Evolutionary conservation across 53 echinoderm and acorn worm species (phyloP), one percentile per base, ranked within the genome.

Genomic region (Antedon mediterranea): DNA sequence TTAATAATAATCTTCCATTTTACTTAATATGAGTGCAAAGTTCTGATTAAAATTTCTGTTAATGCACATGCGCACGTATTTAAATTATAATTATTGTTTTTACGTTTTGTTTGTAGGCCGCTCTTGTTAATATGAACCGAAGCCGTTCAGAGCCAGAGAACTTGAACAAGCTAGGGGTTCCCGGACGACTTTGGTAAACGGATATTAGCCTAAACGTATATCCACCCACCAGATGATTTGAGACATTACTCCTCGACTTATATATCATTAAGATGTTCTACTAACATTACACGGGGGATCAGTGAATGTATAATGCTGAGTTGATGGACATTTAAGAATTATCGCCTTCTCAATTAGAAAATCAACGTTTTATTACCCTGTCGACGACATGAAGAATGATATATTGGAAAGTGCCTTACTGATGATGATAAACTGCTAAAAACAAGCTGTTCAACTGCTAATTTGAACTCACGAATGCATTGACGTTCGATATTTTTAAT

Each of bases 71-170:
- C n/a, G n/a, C 37, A 37, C 29, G 33, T 33, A 30, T 5, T 31
- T 23, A 23, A 29, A 28, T 30, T 31, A 1, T 75, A 37, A 43
- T 30, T n/a, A 43, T 78, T 30, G 28, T 15, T 74, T 30, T 82
- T 73, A n/a, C 44, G 0, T 74, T 11, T n/a, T 31, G 4, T 23
- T 43, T 71, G 29, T 77, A 93, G 93, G 86, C 85, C 78, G 88
- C 90, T 76, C 76, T 90, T 72, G 93, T 88, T 14, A 91, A 92
- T 74, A 89, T 89, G 84, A 89, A 91, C 43, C 95, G 91, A 86
- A 95, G 95, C 84, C 82, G 89, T 15, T 95, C 95, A 14, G 87
- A 95, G 76, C 89, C 95, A 77, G 95, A 95, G 77, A 80, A 81
- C 32, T 83, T 92, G 74, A 92, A 92, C 84, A 83, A 83, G 30